Base-by-base conservation (phyloP, 2,888 invertebrate species). In the Calliphora vomitoria region DNA sequence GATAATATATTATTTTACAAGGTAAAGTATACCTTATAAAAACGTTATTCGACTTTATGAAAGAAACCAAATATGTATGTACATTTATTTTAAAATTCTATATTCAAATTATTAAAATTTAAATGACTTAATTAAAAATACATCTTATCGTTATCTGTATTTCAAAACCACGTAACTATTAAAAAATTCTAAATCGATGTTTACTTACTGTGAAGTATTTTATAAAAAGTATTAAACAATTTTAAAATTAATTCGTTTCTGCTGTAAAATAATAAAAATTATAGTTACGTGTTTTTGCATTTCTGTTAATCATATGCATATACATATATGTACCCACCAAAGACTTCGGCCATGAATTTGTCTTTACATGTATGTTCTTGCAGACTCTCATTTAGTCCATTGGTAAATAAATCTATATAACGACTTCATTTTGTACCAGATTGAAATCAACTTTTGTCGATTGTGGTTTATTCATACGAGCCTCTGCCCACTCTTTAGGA, bases 401-500 rank as follows among this genome's bases (percentile, higher is more conserved):
- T 13, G 6, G 13, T 50, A 50, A 13, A 50, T 50, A n/a, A 15
- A 79, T 80, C 71, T 88, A 89, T 60, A 89, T 71, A 55, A 88
- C 83, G 13, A 89, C 80, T 71, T 89, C 89, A 75, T 88, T 88
- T 41, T 82, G 62, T 62, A 88, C 82, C n/a, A 78, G 66, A 74
- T 80, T 88, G 31, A 88, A 75, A 66, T 89, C 87, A 11, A 88
- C 76, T 20, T 87, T 85, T 8, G 87, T 85, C 15, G 79, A 69
- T 38, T 72, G 81, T 20, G 81, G 86, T 11, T 82, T 69, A 31
- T 89, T 88, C 55, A 84, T 55, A 10, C 90, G 89, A 38, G 87
- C 90, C 80, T 88, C 89, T 8, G 88, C 89, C 82, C 89, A 91
- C 71, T 91, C 91, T 8, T 89, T 89, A 5, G 90, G 90, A 88